A percentile compares a stretch with the other conserved stretches of the same genome.
Evolutionary conservation across 2,113 vertebrate species (phyloP).

Genomic region (Pachypanchax playfairii): DNA sequence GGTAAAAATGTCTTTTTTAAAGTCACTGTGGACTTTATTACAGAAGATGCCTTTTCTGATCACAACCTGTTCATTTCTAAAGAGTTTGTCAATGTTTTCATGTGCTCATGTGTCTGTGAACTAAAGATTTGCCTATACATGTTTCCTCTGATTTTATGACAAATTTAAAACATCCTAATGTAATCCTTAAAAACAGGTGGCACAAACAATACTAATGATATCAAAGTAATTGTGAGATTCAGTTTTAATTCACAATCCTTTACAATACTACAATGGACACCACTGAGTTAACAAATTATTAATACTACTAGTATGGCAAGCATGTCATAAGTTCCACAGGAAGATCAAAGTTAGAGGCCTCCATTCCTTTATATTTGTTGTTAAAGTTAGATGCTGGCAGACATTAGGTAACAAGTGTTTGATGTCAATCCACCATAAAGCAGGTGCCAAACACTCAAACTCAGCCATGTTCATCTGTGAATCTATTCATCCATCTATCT

Average conservation of each 20-base stretch:
- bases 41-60: slow-evolving; percentile 19
- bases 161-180: slow-evolving; percentile 30
- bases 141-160: slow-evolving; percentile 36
- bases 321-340: neutral
- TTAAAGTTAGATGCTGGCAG: too few relatives aligned
- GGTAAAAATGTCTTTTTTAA: slow-evolving; percentile 18
- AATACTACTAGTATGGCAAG: neutral
- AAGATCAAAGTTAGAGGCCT: too few relatives aligned
- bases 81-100: neutral
- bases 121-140: too few relatives aligned
- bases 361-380: too few relatives aligned
- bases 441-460: too few relatives aligned
- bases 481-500: too few relatives aligned
- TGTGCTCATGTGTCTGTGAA: too few relatives aligned
- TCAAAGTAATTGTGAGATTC: slow-evolving; percentile 31
- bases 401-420: too few relatives aligned
- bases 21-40: slow-evolving; percentile 42
- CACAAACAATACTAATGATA: neutral
- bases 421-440: too few relatives aligned
- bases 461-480: too few relatives aligned
- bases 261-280: neutral
- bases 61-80: slow-evolving; percentile 12
- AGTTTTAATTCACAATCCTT: slow-evolving; percentile 37
- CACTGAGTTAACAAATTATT: neutral
- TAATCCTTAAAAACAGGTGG: neutral